Evolutionary conservation across 2,888 invertebrate genomes (phyloP), one percentile per base, ranked within the genome.

Genomic region (Metalampra italica): DNA sequence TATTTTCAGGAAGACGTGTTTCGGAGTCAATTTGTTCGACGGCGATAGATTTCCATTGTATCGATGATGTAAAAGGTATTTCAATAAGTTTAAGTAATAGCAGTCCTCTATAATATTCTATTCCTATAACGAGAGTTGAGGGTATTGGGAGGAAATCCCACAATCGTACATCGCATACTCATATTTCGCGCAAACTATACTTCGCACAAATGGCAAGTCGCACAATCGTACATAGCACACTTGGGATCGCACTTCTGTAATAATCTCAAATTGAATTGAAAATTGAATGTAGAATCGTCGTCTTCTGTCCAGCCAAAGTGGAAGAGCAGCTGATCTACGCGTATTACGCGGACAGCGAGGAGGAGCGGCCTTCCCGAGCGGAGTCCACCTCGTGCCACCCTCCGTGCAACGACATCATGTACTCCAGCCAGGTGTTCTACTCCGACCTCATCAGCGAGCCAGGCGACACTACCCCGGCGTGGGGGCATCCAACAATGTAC

Each of bases 401-500:
- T 0, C 78, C 83, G 0, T 90, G 90, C 61, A 87, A 88, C 47
- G 84, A 87, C 56, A 67, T 88, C 48, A 67, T 82, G 9, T 90
- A 88, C 55, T 78, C 76, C 50, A 80, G 79, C 43, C 85, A 88
- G 51, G 88, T 89, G 1, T 89, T 83, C 62, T 88, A 88, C 65
- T 87, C 88, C 0, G 89, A 89, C 45, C 63, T 87, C 11, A 72
- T 66, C 1, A 68, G 68, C 44, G 77, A 75, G 1, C 56, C 63
- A 9, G 64, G 64, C 11, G 59, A 61, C 22, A 62, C 59, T 11
- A 56, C 68, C 0, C 66, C 69, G 0, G 60, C 68, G 29, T 78
- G 74, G 70, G 73, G 68, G 8, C 58, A 69, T 5, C 57, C 68
- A 13, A 66, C 69, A 46, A 60, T 59, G 81, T 82, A 56, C 1